Base-by-base conservation (phyloP, 2,888 invertebrate genomes). In the Apotomis betuletana region DNA sequence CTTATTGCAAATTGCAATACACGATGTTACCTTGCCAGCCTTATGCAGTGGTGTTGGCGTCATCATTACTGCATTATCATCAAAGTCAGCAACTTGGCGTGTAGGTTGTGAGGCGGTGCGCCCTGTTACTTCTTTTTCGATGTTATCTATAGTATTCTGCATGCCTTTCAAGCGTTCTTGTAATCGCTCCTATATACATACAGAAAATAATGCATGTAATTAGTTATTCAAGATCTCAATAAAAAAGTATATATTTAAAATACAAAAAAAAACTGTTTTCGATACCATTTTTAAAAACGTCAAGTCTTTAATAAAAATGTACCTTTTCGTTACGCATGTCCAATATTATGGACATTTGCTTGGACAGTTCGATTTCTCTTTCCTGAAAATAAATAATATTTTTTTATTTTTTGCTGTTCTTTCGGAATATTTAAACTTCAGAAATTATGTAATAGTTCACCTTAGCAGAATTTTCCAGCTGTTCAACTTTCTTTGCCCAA, bases 131-230 rank as follows among this genome's bases (percentile, higher is more conserved):
- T 90, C 89, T 79, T 88, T 87, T 80, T 88, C 87, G 38, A 90
- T 84, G 76, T 89, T 90, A 78, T 87, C 88, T 59, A 90, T 88
- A 12, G 82, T 88, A 75, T 77, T 80, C 80, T 86, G 86, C 88
- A 88, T 86, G 54, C 77, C 78, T 68, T 80, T 77, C 68, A 89
- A 85, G 73, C 82, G 84, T 46, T 85, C 81, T 67, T 85, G 85
- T 15, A 90, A 82, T 9, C 85, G 84, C 58, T 87, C 89, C 87
- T 89, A 4, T 44, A 63, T 44, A 60, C 3, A 41, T 10, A 38
- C 41, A 54, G 27, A 27, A 27, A 27, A 27, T 27, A 27, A 27
- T 27, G 27, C 27, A 27, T 27, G 27, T 27, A 27, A 27, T 27
- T 27, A 27, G 27, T 27, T 2, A 27, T 2, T 27, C 27, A 27